Percentiles rank a stretch among this genome's conserved stretches.
These are phyloP conservation scores for Liodrosophila aerea DNA, from an alignment of 2,888 invertebrate genomes.

Conservation along the genomic window DNA sequence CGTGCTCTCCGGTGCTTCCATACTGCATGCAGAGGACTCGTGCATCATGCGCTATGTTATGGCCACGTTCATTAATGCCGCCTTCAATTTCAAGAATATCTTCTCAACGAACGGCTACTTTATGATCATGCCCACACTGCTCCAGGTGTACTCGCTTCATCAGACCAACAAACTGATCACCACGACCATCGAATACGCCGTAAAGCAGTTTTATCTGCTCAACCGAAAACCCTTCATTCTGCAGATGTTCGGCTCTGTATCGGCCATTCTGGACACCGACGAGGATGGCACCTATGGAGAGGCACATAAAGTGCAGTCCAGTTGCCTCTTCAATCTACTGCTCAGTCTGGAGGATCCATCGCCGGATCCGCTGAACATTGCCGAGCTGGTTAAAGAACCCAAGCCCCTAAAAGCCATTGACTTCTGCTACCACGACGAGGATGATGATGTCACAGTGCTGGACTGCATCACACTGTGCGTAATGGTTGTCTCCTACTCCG, in stretches of 20 bases:
- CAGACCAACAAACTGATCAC: constrained; percentile 98
- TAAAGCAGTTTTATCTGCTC: constrained; percentile 98
- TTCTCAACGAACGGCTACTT: constrained; percentile 99
- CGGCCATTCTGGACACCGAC: constrained; percentile 96
- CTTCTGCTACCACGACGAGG: constrained; percentile 99
- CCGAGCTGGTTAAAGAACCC: constrained; percentile 94
- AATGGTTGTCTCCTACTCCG: constrained; percentile 98
- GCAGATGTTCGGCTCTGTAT: constrained; percentile 99
- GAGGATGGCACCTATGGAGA: constrained; percentile 94
- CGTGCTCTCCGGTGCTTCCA: constrained; percentile 97
- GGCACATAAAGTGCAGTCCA: constrained; percentile 95
- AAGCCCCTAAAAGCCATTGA: constrained; percentile 97
- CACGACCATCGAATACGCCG: constrained; percentile 98
- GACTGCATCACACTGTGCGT: constrained; percentile 99
- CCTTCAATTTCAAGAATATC: constrained; percentile 98
- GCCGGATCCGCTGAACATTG: constrained; percentile 96
- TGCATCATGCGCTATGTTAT: constrained; percentile 97
- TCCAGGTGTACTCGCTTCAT: constrained; percentile 98
- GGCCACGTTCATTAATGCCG: constrained; percentile 98
- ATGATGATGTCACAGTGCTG: constrained; percentile 97
- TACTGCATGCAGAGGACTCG: constrained; percentile 98
- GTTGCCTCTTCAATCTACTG: constrained; percentile 94
- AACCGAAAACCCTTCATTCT: constrained; percentile 99
- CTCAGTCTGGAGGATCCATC: constrained; percentile 96
- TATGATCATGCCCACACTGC: constrained; percentile 97